Base-by-base conservation (phyloP, 2,113 vertebrate species). In the Pteropus alecto region DNA sequence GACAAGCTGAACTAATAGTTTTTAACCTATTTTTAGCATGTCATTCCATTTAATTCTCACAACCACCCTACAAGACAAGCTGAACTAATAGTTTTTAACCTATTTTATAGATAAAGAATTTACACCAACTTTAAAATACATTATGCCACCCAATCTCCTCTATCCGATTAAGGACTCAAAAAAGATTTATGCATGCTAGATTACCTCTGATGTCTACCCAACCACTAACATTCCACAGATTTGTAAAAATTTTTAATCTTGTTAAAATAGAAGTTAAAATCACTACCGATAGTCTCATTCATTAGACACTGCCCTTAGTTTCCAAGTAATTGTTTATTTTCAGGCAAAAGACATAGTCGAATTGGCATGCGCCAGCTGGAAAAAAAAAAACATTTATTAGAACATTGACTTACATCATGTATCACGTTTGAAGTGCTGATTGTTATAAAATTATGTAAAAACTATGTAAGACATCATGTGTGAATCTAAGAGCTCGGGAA, bases 291-390 rank as follows among this genome's bases (percentile, higher is more conserved):
- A 78, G 63, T 87, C 35, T 85, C 76, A 71, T 65, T 93, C 76
- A 94, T 79, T 65, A 87, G 56, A 74, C 56, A 82, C 16, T 67
- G 54, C 46, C 28, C 89, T 94, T 93, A 56, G 24, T 93, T 88
- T 95, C 83, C 78, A 94, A 96, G 77, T 16, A 82, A 58, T 60
- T 96, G 65, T 95, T 96, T 89, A 73, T 88, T 93, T 95, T 82
- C 61, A 89, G 26, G n/a, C 51, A 81, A 95, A 88, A 96, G 10
- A 54, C 60, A 61, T 76, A 43, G 63, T 86, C 41, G 68, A 82
- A 85, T 79, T 94, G n/a, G 67, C 41, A 95, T 95, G 95, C 1
- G 82, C 16, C 54, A 92, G 46, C 54, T 95, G 94, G 92, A 51
- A 87, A 81, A 97, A 85, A 51, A 51, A 46, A 10, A 48, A 14